These are phyloP conservation scores for Taeniopygia guttata DNA, from an alignment of 2,797 vertebrate species.

Conservation along the genomic window DNA sequence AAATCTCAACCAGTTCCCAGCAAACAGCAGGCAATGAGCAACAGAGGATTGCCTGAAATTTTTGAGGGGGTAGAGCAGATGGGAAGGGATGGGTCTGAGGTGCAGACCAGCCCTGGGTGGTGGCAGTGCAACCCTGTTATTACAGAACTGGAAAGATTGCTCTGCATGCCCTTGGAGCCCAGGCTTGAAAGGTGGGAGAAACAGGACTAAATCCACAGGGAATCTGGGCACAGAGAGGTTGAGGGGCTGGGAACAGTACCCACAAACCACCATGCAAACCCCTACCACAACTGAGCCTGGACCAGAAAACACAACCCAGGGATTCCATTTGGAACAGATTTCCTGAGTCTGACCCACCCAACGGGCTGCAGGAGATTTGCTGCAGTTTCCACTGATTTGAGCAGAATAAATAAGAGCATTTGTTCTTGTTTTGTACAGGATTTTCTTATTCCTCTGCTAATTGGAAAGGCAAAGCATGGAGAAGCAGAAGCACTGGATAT, in stretches of 20 bases:
- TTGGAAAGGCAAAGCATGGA: rapidly evolving
- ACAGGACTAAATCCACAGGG: not conserved
- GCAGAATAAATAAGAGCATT: not conserved
- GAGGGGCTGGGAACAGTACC: not conserved
- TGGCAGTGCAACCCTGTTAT: not conserved
- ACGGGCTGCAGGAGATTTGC: not conserved
- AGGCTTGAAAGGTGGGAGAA: not conserved
- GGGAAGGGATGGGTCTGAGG: not conserved
- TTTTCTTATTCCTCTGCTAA: not conserved
- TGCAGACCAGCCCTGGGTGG: not conserved
- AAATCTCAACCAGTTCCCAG: not conserved
- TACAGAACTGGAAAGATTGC: not conserved
- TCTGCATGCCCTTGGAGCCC: rapidly evolving
- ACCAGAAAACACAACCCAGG: not conserved
- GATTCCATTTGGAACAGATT: not conserved
- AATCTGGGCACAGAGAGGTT: rapidly evolving
- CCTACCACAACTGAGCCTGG: not conserved
- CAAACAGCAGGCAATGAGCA: not conserved
- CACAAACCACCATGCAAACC: not conserved
- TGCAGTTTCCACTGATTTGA: not conserved
- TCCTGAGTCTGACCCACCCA: not conserved
- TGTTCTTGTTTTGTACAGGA: not conserved
- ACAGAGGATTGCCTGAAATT: not conserved
- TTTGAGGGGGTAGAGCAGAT: not conserved
- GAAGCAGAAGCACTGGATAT: not conserved